Base-by-base conservation (phyloP, 1,140 invertebrate species). In the Caenorhabditis brenneri region DNA sequence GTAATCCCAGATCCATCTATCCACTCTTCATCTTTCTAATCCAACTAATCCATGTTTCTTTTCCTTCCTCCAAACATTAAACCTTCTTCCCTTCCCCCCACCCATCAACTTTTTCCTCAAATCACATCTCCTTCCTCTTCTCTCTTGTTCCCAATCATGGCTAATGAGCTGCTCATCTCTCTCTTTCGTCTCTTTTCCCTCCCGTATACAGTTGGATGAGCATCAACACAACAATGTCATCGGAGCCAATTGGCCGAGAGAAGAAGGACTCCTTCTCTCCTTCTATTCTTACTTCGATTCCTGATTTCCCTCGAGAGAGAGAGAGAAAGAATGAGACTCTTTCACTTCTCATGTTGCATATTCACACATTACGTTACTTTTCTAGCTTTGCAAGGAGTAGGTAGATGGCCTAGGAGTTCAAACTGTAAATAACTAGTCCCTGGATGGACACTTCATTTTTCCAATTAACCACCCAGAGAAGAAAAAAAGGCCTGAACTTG, bases 151-250 rank as follows among this genome's bases (percentile, higher is more conserved):
- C 58, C 58, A 74, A 74, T 74, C 65, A 74, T 42, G 36, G 10
- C 65, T 74, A 74, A 74, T 74, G 65, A 74, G 65, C 19, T 74
- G 65, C 65, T 74, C 65, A 74, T 74, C 65, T n/a, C 27, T 27
- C 22, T 29, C 12, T 42, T 24, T 55, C 24, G 24, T 27, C 22
- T 29, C 12, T 42, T 24, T 55, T 27, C 22, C 27, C 19, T 6
- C 19, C 49, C 15, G n/a, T 36, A 74, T 74, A 74, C 65, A 74
- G 65, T 74, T 74, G 65, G 65, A 74, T 74, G 36, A 74, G 65
- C 36, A 74, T 1, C n/a, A 24, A 27, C 36, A 46, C 33, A 65
- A 2, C 22, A 16, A 36, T 16, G 53, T 58, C 53, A 58, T 27
- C 53, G 31, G 58, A 74, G 65, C 65, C 65, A 74, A 74, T 74